Conservation (phyloP, 2,797 vertebrate genomes). For the Phalanger gymnotis region DNA sequence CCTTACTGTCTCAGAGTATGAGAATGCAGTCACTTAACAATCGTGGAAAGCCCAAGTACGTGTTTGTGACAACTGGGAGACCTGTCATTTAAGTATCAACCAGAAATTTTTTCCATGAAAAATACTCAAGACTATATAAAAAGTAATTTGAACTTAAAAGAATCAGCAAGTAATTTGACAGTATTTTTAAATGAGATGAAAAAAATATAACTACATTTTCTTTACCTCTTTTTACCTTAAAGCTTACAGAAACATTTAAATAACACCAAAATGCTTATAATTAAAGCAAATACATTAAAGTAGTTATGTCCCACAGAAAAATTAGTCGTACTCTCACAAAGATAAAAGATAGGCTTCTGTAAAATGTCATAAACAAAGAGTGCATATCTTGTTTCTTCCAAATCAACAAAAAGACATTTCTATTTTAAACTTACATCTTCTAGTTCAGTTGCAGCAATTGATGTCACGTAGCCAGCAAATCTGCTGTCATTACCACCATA, state of each 20-base stretch:
- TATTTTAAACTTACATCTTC: conserved; percentile 92
- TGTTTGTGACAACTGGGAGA: background rate
- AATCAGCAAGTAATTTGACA: background rate
- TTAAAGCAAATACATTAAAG: background rate
- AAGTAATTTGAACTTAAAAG: background rate
- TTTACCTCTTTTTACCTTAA: background rate
- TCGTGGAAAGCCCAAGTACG: background rate
- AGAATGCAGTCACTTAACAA: background rate
- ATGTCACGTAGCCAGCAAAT: conserved; percentile 98
- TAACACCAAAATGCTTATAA: background rate
- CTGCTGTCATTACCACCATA: conserved; percentile 98
- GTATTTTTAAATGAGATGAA: background rate
- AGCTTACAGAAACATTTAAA: background rate
- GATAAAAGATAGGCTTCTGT: background rate
- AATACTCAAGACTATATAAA: background rate
- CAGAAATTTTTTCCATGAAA: background rate
- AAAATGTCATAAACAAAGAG: background rate
- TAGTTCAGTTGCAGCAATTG: conserved; percentile 97
- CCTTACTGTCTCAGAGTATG: background rate
- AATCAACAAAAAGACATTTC: background rate
- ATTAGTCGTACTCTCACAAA: background rate
- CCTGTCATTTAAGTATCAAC: background rate
- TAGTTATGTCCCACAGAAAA: background rate
- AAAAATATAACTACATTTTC: background rate
- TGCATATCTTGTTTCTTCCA: background rate